These are phyloP conservation scores for Adelognathus sp. DNA, from an alignment of 2,888 invertebrate species.

Conservation along the genomic window DNA sequence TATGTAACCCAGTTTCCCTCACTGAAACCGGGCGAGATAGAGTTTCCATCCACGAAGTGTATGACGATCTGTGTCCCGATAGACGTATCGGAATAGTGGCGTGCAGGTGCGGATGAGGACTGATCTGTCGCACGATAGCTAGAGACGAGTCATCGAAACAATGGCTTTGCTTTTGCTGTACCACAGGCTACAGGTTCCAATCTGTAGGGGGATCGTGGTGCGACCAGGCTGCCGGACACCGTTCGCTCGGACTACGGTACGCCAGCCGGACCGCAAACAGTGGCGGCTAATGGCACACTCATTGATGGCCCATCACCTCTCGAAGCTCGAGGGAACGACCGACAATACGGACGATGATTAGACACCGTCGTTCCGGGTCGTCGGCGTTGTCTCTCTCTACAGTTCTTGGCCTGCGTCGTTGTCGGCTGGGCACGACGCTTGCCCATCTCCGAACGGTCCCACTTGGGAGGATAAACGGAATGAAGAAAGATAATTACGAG, in stretches of 20 bases:
- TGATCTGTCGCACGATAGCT: not conserved
- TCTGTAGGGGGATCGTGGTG: conserved; percentile 2
- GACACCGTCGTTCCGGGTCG: conserved; percentile 65
- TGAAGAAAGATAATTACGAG: conserved; percentile 43
- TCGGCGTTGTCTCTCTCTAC: conserved; percentile 21
- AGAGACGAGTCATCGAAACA: conserved; percentile 42
- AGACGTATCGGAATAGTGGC: not conserved
- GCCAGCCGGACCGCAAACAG: conserved; percentile 65
- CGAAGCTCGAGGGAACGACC: conserved; percentile 51
- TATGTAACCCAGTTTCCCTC: too few species aligned
- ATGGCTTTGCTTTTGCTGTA: conserved; percentile 6
- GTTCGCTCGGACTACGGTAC: conserved; percentile 31
- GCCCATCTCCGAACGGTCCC: conserved; percentile 34
- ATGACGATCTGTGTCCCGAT: too few species aligned
- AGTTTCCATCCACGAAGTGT: too few species aligned
- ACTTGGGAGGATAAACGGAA: conserved; percentile 24
- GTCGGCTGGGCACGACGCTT: conserved; percentile 19
- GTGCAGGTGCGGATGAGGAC: not conserved
- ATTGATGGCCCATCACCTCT: conserved; percentile 64
- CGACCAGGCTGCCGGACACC: conserved; percentile 11
- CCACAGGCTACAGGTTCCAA: not conserved
- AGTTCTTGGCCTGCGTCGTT: conserved; percentile 20
- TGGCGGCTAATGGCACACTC: conserved; percentile 72
- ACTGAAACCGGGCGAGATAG: too few species aligned
- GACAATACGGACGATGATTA: conserved; percentile 74